Percentiles rank a stretch among this genome's conserved stretches.
Conservation (phyloP, 2,797 vertebrate species). For the Falco cherrug region DNA sequence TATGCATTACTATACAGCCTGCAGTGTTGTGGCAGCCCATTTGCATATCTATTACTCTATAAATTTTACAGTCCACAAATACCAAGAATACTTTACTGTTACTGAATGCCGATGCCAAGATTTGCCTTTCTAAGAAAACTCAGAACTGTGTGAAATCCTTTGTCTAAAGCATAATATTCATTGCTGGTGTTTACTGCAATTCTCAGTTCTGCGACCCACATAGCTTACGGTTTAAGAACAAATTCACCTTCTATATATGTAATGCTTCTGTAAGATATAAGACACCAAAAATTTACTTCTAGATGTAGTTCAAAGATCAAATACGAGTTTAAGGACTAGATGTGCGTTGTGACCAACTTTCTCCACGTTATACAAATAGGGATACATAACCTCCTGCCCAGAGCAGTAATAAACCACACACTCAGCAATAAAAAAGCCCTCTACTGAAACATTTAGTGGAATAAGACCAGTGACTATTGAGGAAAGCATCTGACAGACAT, state of each 20-base stretch:
- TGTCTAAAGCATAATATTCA: background rate
- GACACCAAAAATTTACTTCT: background rate
- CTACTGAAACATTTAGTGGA: background rate
- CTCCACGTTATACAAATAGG: fast-evolving
- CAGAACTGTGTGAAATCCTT: background rate
- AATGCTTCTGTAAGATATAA: background rate
- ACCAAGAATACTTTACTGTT: background rate
- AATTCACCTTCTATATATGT: background rate
- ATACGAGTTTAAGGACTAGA: background rate
- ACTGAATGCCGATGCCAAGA: background rate
- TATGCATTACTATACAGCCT: background rate
- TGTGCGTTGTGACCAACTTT: background rate
- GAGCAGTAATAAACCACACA: background rate
- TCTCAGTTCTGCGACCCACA: background rate
- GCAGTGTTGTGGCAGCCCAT: background rate
- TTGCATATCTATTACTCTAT: background rate
- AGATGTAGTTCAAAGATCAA: background rate
- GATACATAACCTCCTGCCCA: background rate
- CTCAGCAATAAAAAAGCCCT: background rate
- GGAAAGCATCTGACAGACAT: background rate
- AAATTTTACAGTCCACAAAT: background rate
- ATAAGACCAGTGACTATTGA: background rate
- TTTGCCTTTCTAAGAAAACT: background rate
- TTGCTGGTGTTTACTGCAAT: background rate
- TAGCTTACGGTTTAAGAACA: background rate